Percentiles rank a stretch among this genome's conserved stretches.
Conservation (phyloP, 2,113 vertebrate genomes). For the Microcebus ravelobensis region DNA sequence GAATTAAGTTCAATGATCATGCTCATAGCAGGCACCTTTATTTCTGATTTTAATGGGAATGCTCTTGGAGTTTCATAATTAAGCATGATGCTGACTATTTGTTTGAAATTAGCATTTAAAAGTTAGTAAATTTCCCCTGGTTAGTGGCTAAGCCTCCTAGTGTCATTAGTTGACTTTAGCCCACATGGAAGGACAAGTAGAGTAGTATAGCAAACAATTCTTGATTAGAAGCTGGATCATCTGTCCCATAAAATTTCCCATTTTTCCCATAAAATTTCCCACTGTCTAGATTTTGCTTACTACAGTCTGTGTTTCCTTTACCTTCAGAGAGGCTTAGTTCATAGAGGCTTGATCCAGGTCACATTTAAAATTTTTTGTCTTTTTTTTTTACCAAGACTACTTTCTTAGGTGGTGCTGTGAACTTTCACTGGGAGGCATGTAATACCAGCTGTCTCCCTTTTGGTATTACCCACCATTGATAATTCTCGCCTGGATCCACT, state of each 20-base stretch:
- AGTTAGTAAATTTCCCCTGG: neutral
- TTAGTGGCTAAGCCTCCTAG: neutral
- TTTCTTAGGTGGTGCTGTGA: neutral
- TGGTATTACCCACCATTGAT: neutral
- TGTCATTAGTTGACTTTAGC: neutral
- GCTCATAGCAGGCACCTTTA: neutral
- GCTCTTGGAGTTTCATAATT: neutral
- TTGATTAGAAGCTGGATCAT: neutral
- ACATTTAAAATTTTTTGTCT: neutral
- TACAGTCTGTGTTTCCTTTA: neutral
- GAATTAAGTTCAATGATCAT: neutral
- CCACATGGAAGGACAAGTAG: neutral
- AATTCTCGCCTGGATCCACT: neutral
- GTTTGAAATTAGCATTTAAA: neutral
- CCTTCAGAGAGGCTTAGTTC: neutral
- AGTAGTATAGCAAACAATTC: neutral
- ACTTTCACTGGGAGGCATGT: neutral
- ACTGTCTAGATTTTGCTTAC: neutral
- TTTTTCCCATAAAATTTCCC: neutral
- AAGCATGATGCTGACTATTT: neutral
- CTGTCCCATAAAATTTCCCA: neutral
- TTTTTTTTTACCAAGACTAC: neutral
- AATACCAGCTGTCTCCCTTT: neutral
- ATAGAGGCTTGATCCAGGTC: neutral
- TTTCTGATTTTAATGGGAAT: neutral